phyloP scores from a whole-genome alignment of 2,888 invertebrate species.

The Stenolophus ochropezus region DNA sequence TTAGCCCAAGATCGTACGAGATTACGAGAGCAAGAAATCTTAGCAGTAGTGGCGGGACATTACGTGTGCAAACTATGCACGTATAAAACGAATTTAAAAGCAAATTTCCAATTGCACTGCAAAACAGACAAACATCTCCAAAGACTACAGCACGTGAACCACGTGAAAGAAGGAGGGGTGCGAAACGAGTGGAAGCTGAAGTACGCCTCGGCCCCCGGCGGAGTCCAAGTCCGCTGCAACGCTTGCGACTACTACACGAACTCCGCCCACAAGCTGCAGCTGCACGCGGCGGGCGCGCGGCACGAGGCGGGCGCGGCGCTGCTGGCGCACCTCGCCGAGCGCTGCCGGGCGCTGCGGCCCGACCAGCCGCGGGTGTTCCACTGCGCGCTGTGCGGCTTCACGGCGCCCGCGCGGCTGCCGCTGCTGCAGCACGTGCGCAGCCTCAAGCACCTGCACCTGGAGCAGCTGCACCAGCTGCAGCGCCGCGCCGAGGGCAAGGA shows the following conservation, averaged over 20 bases:
- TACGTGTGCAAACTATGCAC: conserved; percentile 98
- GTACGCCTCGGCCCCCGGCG: conserved; percentile 89
- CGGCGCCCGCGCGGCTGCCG: conserved; percentile 86
- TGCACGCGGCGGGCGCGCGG: conserved; percentile 92
- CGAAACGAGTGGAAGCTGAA: conserved; percentile 94
- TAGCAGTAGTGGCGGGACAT: conserved; percentile 90
- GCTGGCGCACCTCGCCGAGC: conserved; percentile 86
- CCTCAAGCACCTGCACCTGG: conserved; percentile 93
- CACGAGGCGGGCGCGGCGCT: conserved; percentile 93
- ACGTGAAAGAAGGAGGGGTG: conserved; percentile 96
- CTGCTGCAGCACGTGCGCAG: conserved; percentile 93
- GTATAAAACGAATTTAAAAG: conserved; percentile 98
- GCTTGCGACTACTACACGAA: conserved; percentile 99
- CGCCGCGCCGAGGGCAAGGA: conserved; percentile 89
- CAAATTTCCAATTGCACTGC: conserved; percentile 99
- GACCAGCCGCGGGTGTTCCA: conserved; percentile 81
- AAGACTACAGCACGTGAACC: conserved; percentile 97
- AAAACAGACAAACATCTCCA: conserved; percentile 99
- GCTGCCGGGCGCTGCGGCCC: conserved; percentile 72
- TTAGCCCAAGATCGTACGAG: conserved; percentile 93
- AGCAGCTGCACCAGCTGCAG: conserved; percentile 93
- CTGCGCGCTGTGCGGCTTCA: conserved; percentile 90
- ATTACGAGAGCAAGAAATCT: conserved; percentile 89
- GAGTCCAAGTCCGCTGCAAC: conserved; percentile 93
- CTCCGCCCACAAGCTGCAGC: conserved; percentile 94